phyloP scores from a whole-genome alignment of 2,888 invertebrate species.

The Deladenus siricidicola region DNA sequence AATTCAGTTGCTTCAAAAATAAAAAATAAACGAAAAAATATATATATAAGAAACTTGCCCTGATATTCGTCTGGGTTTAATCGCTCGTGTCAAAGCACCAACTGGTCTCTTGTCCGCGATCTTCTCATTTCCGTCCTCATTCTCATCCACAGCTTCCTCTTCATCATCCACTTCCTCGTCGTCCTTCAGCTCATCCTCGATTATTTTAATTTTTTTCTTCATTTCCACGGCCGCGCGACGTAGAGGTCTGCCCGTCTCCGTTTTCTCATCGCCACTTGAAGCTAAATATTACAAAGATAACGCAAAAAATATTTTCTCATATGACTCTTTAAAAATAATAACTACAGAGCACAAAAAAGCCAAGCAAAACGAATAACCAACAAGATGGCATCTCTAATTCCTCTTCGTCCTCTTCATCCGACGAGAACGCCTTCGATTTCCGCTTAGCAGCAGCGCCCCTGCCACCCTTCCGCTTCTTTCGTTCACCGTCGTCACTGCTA shows the following conservation, averaged over 20 bases:
- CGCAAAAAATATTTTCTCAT: not conserved
- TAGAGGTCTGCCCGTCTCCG: slow-evolving; percentile 29
- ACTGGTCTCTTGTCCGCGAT: not conserved
- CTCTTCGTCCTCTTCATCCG: slow-evolving; percentile 22
- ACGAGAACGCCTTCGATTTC: slow-evolving; percentile 13
- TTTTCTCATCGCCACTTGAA: slow-evolving; percentile 17
- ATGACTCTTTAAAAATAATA: not conserved
- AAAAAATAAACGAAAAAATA: not conserved
- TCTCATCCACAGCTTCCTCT: slow-evolving; percentile 18
- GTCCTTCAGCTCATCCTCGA: not conserved
- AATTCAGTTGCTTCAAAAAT: not conserved
- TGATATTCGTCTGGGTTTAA: not conserved
- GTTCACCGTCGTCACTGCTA: slow-evolving; percentile 3
- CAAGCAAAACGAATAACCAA: not conserved
- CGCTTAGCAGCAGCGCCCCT: slow-evolving; percentile 9
- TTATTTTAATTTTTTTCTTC: slow-evolving; percentile 20
- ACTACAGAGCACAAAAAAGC: not conserved
- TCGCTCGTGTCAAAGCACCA: not conserved
- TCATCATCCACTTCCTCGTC: slow-evolving; percentile 24
- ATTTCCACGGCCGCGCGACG: slow-evolving; percentile 28
- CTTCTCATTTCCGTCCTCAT: slow-evolving; percentile 2
- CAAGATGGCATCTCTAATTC: slow-evolving; percentile 9
- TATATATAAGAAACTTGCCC: not conserved
- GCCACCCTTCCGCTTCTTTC: not conserved
- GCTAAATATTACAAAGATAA: not conserved